Conservation (phyloP, 2,888 invertebrate species). For the Volucella inflata region DNA sequence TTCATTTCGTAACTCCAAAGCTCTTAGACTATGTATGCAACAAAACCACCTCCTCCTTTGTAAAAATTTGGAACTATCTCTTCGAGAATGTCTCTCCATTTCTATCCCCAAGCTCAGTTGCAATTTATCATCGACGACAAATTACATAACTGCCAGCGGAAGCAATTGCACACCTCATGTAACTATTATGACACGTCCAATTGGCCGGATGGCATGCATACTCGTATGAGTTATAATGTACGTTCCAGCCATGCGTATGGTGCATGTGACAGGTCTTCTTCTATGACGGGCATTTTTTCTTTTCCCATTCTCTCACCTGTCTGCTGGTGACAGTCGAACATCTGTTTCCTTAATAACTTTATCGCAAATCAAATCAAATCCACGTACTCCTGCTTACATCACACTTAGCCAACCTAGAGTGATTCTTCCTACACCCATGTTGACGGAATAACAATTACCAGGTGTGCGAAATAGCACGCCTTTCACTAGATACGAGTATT, state of each 20-base stretch:
- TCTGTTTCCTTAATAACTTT: conserved; percentile 23
- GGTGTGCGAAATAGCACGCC: conserved; percentile 35
- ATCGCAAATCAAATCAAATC: conserved; percentile 39
- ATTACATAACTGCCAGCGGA: conserved; percentile 15
- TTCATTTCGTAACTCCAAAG: too few relatives aligned
- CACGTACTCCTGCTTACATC: conserved; percentile 23
- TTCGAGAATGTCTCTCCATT: too few relatives aligned
- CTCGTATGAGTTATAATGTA: conserved; percentile 14
- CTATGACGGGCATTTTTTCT: not conserved
- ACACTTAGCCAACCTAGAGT: not conserved
- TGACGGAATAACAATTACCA: conserved; percentile 50
- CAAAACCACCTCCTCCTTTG: too few relatives aligned
- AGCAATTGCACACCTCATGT: conserved; percentile 23
- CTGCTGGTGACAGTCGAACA: conserved; percentile 13
- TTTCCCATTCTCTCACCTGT: conserved; percentile 19
- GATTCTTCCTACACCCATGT: conserved; percentile 19
- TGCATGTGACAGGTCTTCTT: not conserved
- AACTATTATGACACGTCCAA: conserved; percentile 2
- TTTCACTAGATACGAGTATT: not conserved
- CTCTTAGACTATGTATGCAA: too few relatives aligned
- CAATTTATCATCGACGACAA: conserved; percentile 8
- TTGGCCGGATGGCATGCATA: conserved; percentile 30
- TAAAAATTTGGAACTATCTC: too few relatives aligned
- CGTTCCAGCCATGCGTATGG: not conserved
- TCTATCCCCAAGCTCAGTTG: not conserved